Conservation (phyloP, 2,888 invertebrate species). For the Balanococcus diminutus region DNA sequence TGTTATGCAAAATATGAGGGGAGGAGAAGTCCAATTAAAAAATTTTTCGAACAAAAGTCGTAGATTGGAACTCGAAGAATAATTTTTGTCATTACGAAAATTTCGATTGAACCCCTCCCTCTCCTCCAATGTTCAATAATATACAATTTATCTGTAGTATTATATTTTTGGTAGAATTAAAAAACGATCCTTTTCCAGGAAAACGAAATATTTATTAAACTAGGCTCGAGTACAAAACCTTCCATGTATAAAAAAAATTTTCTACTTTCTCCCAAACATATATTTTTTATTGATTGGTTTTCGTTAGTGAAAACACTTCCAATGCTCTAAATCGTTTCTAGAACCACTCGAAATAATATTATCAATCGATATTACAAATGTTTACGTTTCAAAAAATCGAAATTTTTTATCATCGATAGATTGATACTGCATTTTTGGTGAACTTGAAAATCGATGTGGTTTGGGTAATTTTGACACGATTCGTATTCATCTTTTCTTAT, state of each 20-base stretch:
- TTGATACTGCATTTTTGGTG: neutral
- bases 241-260: neutral
- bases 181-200: neutral
- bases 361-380: neutral
- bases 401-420: neutral
- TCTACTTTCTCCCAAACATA: neutral
- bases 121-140: neutral
- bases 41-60: too few species aligned
- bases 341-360: neutral
- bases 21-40: too few species aligned
- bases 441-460: neutral
- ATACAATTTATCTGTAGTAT: neutral
- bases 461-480: neutral
- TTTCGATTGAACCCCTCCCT: neutral
- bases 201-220: too few species aligned
- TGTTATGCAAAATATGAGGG: too few species aligned
- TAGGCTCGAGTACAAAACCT: neutral
- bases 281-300: neutral
- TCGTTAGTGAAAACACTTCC: neutral
- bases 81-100: too few species aligned
- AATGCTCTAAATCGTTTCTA: neutral
- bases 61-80: too few species aligned
- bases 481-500: neutral
- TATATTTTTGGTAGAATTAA: neutral
- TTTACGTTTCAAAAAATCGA: neutral